Conservation (phyloP, 1,140 invertebrate species). For the Grapholita molesta region DNA sequence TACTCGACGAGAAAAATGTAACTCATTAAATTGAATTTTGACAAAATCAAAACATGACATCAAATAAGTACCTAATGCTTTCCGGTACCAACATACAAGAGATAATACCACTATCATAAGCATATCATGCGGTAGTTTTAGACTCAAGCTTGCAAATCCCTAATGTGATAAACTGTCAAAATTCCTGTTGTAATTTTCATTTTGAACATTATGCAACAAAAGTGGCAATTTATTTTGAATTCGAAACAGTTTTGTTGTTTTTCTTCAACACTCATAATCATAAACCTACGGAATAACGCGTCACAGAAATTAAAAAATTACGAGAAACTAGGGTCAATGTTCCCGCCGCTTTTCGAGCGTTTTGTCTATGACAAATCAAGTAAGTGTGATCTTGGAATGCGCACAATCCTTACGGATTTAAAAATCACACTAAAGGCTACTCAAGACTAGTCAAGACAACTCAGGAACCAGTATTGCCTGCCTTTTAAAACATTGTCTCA, state of each 20-base stretch:
- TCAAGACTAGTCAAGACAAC: too few relatives aligned
- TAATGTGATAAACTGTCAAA: not conserved
- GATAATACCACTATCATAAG: too few relatives aligned
- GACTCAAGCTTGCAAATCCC: not conserved
- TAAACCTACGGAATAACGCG: constrained; percentile 47
- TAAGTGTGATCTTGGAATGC: constrained; percentile 50
- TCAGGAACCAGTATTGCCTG: too few relatives aligned
- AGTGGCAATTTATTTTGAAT: constrained; percentile 51
- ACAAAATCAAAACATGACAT: too few relatives aligned
- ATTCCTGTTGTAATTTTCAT: constrained; percentile 35
- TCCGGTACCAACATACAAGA: too few relatives aligned
- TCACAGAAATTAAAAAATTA: constrained; percentile 31
- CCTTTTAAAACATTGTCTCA: too few relatives aligned
- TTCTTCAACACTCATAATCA: constrained; percentile 66
- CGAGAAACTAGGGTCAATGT: constrained; percentile 46
- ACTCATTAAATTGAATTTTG: too few relatives aligned
- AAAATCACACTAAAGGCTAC: too few relatives aligned
- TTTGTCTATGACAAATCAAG: constrained; percentile 10
- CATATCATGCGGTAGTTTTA: not conserved
- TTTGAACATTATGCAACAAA: constrained; percentile 57
- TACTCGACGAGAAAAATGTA: too few relatives aligned
- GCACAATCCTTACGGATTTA: not conserved
- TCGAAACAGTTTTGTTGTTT: constrained; percentile 62
- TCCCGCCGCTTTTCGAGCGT: not conserved
- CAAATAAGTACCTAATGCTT: too few relatives aligned